Evolutionary conservation across 2,888 invertebrate species (phyloP), one percentile per base, ranked within the genome.

Genomic region (Tinea pellionella): DNA sequence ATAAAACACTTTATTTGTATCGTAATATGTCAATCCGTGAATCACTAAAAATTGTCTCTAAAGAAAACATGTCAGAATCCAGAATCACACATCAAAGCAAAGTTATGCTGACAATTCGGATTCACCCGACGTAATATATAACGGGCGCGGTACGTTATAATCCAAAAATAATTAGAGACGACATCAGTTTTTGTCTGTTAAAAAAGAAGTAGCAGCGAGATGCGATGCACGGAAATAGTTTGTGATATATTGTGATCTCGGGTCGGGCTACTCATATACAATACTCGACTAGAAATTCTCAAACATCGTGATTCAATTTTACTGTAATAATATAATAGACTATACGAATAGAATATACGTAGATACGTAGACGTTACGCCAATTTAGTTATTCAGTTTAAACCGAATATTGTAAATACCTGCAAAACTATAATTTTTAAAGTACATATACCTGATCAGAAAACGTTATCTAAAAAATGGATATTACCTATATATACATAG

Each of bases 111-210:
- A 86, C 86, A 81, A 87, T 87, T 79, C 83, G 80, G 82, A 77
- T 77, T 69, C 76, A 78, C 76, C 74, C 75, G 77, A 75, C 81
- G 77, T 82, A 84, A 85, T 81, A 83, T 87, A 87, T 80, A 74
- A 80, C 83, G 74, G 79, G 77, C 85, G 84, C 85, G 84, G 82
- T 81, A 77, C 80, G 85, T 81, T 85, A 78, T 84, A 84, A 86
- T 86, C 86, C 85, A 87, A 85, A 87, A 87, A 87, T 87, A 87
- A 87, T 87, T 86, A 87, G 83, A 81, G 74, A 75, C 75, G 84
- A 83, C 85, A 85, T 85, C 85, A 81, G 86, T 87, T 86, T 86
- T 87, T 85, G 83, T 78, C 79, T 80, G 78, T 86, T n/a, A 85
- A 86, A 87, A 85, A 85, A 85, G 79, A 80, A 74, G 75, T 73